Base-by-base conservation (phyloP, 2,888 invertebrate genomes). In the Microdon myrmicae region DNA sequence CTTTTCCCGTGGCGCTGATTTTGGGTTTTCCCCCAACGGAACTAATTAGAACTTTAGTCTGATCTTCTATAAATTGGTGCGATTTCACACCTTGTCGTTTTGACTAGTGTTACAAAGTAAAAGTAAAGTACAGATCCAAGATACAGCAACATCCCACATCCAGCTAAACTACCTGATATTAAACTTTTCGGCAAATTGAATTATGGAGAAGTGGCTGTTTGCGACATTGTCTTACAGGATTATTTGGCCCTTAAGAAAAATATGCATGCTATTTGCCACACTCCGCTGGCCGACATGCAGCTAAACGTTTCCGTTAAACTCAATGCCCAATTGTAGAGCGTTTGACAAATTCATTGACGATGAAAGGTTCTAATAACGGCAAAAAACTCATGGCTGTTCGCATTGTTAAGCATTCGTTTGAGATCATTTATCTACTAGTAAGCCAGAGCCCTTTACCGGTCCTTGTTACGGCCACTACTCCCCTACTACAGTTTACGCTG, bases 301-400 rank as follows among this genome's bases (percentile, higher is more conserved):
- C 94, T 64, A 97, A 99, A 81, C 87, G 98, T 69, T 99, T 99
- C 86, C 89, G 98, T 67, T 99, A 99, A 83, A 98, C 99, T 31
- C 96, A 97, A 79, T 99, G 99, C 81, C 99, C 99, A 14, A 97
- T 99, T 77, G 98, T 99, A 55, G 99, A 99, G 83, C 90, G 99
- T 77, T 84, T 99, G 60, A 94, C 94, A 59, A 96, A 95, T 81
- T 96, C 96, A 1, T 82, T 99, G 73, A 99, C 99, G 99, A 98
- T 98, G 97, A 98, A 99, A 81, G 99, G 99, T 12, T 89, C 99
- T 71, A 99, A 99, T 84, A 99, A 99, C 79, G 99, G 98, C 76
- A 99, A 99, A 83, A 99, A 99, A 82, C 83, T 99, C 69, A 94
- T 99, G 96, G 93, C 99, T 43, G 96, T 98, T 45, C 87, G 99